Conservation (phyloP, 2,797 vertebrate species). For the Chrysocyon brachyurus region DNA sequence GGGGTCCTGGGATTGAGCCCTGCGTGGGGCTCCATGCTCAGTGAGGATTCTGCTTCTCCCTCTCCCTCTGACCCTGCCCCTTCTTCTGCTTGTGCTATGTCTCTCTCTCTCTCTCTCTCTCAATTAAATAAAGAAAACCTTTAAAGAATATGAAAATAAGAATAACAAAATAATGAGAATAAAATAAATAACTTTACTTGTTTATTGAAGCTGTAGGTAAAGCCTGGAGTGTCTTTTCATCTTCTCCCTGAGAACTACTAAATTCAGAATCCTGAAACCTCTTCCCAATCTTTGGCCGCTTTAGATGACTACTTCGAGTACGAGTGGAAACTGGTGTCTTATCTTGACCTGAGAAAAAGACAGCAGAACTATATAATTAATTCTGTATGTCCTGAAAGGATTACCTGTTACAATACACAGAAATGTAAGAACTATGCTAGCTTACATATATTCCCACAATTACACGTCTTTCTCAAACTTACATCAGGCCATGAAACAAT, state of each 20-base stretch:
- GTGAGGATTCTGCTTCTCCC: background rate
- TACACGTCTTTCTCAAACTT: background rate
- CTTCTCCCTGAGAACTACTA: slow-evolving; percentile 74
- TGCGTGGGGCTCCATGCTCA: background rate
- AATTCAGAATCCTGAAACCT: slow-evolving; percentile 76
- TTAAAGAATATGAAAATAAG: background rate
- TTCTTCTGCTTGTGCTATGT: background rate
- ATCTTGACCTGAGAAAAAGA: slow-evolving; percentile 82
- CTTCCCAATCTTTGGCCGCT: slow-evolving; percentile 86
- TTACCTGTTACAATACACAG: background rate
- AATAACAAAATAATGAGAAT: background rate
- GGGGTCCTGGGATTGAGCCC: background rate
- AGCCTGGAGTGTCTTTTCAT: slow-evolving; percentile 68
- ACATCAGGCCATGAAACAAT: background rate
- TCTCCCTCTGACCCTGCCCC: background rate
- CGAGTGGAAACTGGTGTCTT: slow-evolving; percentile 75
- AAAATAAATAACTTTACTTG: slow-evolving; percentile 76
- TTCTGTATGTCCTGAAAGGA: background rate
- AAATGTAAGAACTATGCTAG: background rate
- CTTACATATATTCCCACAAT: background rate
- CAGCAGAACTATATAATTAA: background rate
- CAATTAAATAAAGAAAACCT: background rate
- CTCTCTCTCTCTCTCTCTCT: background rate
- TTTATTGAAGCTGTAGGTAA: slow-evolving; percentile 60
- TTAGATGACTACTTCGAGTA: slow-evolving; percentile 86